These are phyloP conservation scores for Actinernus sp. DNA, from an alignment of 92 coral and sea anemone genomes.

Conservation along the genomic window DNA sequence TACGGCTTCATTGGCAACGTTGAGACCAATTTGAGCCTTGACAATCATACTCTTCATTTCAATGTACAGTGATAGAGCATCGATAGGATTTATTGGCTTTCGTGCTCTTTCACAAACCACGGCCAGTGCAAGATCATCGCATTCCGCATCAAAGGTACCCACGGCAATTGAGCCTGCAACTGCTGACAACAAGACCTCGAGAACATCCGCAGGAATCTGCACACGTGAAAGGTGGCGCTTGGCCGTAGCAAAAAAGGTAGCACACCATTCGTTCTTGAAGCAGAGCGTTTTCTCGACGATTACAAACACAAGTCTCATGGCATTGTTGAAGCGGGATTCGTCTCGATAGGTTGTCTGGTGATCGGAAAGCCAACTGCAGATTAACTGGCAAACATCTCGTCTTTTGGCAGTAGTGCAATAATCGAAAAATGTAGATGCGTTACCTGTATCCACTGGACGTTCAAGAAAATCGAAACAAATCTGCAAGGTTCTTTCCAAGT, in stretches of 20 bases:
- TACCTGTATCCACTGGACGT: not conserved
- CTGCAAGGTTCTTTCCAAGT: not conserved
- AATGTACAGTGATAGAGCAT: too few relatives aligned
- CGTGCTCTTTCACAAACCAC: not conserved
- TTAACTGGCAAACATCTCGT: not conserved
- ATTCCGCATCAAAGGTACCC: slow-evolving; percentile 2
- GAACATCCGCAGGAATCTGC: not conserved
- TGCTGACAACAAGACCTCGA: slow-evolving; percentile 1
- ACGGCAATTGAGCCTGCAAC: slow-evolving; percentile 24
- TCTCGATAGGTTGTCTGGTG: not conserved
- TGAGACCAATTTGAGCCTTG: too few relatives aligned
- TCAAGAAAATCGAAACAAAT: not conserved
- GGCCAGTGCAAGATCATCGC: not conserved
- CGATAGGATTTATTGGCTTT: too few relatives aligned
- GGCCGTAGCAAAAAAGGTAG: not conserved
- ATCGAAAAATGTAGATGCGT: not conserved
- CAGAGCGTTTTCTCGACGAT: too few relatives aligned
- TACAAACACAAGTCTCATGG: not conserved
- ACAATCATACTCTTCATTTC: too few relatives aligned
- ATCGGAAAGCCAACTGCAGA: too few relatives aligned
- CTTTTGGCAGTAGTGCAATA: not conserved
- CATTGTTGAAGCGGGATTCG: not conserved
- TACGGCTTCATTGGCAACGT: too few relatives aligned
- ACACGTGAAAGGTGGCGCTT: not conserved
- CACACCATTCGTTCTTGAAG: not conserved